Evolutionary conservation across 2,888 invertebrate genomes (phyloP).

Genomic region (Scaptomyza caliginosa): DNA sequence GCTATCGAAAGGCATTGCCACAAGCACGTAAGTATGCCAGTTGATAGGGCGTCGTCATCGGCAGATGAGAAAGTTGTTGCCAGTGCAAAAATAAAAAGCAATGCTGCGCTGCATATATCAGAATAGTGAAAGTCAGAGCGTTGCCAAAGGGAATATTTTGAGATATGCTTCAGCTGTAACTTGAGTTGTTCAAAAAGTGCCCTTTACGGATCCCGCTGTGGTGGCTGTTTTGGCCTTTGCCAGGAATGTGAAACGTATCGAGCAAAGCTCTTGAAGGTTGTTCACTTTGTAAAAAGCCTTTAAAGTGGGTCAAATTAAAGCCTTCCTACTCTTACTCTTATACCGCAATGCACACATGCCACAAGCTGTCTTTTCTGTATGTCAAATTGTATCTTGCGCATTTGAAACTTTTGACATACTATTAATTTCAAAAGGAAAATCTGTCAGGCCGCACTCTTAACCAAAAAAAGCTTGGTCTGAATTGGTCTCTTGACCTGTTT

Average conservation of each 20-base stretch:
- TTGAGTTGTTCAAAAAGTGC: background rate
- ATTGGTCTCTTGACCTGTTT: background rate
- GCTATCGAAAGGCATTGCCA: constrained; percentile 14
- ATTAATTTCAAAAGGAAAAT: background rate
- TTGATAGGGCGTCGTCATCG: constrained; percentile 24
- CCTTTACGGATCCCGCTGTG: background rate
- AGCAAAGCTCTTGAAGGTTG: background rate
- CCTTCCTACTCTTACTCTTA: background rate
- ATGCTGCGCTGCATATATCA: background rate
- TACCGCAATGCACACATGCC: background rate
- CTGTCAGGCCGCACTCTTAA: background rate
- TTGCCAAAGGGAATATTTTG: constrained; percentile 6
- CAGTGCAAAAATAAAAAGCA: constrained; percentile 11
- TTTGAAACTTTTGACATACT: background rate
- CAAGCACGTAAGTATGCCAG: constrained; percentile 7
- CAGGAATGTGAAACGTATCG: background rate
- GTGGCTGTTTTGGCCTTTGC: background rate
- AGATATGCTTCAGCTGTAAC: background rate
- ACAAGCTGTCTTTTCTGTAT: background rate
- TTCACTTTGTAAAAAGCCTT: background rate
- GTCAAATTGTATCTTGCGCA: background rate
- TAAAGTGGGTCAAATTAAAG: background rate
- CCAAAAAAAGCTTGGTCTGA: background rate
- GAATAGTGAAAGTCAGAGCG: constrained; percentile 19
- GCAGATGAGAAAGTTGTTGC: constrained; percentile 25